A percentile compares a stretch with the other conserved stretches of the same genome.
Conservation (phyloP, 2,888 invertebrate species). For the Tortricodes alternella region DNA sequence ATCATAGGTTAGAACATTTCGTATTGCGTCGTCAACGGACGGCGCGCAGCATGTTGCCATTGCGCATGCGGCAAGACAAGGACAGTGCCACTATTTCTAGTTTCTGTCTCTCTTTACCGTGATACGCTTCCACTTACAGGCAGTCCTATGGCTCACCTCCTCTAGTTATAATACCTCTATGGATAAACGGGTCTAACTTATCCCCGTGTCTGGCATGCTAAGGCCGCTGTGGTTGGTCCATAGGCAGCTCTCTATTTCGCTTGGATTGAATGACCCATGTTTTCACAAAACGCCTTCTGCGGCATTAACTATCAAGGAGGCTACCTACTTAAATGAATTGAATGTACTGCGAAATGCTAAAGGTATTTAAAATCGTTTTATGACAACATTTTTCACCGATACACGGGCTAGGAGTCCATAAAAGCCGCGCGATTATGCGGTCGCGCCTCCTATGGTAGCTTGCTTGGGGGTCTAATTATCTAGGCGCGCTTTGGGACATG, state of each 20-base stretch:
- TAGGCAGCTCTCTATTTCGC: neutral
- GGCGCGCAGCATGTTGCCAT: too few species aligned
- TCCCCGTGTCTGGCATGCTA: too few species aligned
- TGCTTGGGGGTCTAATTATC: slow-evolving; percentile 70
- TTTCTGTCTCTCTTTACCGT: too few species aligned
- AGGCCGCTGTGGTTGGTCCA: too few species aligned
- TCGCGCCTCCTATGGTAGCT: slow-evolving; percentile 69
- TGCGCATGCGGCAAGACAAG: too few species aligned
- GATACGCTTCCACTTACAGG: too few species aligned
- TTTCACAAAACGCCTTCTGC: slow-evolving; percentile 8
- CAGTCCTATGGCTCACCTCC: too few species aligned
- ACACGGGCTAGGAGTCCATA: slow-evolving; percentile 65
- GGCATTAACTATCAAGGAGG: slow-evolving; percentile 42
- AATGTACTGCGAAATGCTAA: slow-evolving; percentile 56
- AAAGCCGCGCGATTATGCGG: slow-evolving; percentile 69
- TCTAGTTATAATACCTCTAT: too few species aligned
- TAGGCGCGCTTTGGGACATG: slow-evolving; percentile 60
- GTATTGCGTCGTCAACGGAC: too few species aligned
- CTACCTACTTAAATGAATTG: slow-evolving; percentile 41
- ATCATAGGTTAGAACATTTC: too few species aligned
- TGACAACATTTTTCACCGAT: slow-evolving; percentile 78
- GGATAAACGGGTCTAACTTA: too few species aligned
- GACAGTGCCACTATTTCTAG: too few species aligned
- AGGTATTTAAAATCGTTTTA: slow-evolving; percentile 69
- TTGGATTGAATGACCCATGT: neutral